Conservation (phyloP, 1,140 invertebrate genomes). For the Drosophila malerkotliana region DNA sequence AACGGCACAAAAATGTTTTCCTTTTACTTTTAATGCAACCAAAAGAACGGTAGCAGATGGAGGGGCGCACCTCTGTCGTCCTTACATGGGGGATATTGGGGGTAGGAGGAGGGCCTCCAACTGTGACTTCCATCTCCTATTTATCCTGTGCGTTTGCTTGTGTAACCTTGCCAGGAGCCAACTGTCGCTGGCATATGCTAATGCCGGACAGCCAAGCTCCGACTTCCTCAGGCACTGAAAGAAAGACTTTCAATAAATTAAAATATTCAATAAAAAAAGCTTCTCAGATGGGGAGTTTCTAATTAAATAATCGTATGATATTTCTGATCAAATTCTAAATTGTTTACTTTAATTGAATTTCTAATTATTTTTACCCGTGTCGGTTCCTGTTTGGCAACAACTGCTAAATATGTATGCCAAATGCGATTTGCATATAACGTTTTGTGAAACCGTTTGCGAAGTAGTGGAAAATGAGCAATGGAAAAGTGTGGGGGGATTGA, state of each 20-base stretch:
- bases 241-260: not conserved
- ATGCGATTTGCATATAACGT: slow-evolving; percentile 80
- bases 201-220: slow-evolving; percentile 42
- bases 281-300: not conserved
- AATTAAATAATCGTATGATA: not conserved
- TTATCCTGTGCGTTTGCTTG: slow-evolving; percentile 67
- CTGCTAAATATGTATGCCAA: slow-evolving; percentile 78
- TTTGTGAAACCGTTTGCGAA: slow-evolving; percentile 50
- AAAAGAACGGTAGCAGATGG: not conserved
- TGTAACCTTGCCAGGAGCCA: slow-evolving; percentile 59
- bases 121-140: slow-evolving; percentile 51
- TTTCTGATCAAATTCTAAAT: not conserved
- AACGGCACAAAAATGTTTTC: slow-evolving; percentile 54
- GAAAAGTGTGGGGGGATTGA: not conserved
- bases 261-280: not conserved
- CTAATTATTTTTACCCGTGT: slow-evolving; percentile 14
- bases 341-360: not conserved
- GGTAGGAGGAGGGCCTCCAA: slow-evolving; percentile 7
- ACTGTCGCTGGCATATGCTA: slow-evolving; percentile 73
- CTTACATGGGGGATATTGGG: slow-evolving; percentile 24
- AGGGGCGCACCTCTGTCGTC: slow-evolving; percentile 12
- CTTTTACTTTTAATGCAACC: slow-evolving; percentile 64
- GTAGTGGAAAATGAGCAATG: slow-evolving; percentile 17
- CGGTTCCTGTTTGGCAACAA: slow-evolving; percentile 53
- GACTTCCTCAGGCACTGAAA: slow-evolving; percentile 23